Evolutionary conservation across 1,140 invertebrate genomes (phyloP).

Genomic region (Heterodera carotae): DNA sequence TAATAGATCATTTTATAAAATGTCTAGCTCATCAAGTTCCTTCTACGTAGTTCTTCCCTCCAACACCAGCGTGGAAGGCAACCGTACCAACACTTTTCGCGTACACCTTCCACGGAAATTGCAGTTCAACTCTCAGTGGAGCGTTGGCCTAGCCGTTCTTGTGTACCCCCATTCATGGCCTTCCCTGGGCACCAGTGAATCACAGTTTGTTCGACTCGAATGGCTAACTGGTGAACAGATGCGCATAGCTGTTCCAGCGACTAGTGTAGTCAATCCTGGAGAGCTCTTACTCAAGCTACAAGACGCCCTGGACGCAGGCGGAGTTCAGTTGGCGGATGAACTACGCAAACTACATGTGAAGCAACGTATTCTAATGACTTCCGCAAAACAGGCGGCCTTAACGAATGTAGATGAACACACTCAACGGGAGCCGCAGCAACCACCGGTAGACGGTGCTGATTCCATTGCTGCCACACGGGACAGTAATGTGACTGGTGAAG

Average conservation of each 20-base stretch:
- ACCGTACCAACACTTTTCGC: not conserved
- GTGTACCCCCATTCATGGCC: not conserved
- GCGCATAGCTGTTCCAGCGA: not conserved
- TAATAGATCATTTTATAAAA: not conserved
- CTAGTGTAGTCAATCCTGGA: conserved; percentile 4
- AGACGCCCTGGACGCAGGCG: not conserved
- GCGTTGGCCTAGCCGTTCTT: not conserved
- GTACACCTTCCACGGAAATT: not conserved
- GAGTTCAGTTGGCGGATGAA: not conserved
- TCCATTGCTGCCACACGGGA: too few species aligned
- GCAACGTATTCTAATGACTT: too few species aligned
- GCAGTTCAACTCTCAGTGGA: conserved; percentile 1
- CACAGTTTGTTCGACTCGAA: not conserved
- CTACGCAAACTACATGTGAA: not conserved
- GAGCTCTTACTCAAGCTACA: too few species aligned
- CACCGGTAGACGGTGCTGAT: too few species aligned
- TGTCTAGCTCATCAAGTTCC: not conserved
- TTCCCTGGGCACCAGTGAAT: conserved; percentile 1
- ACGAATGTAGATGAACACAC: not conserved
- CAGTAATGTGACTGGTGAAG: too few species aligned
- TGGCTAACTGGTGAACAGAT: not conserved
- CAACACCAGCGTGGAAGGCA: not conserved
- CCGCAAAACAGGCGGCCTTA: not conserved
- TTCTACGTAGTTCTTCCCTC: not conserved
- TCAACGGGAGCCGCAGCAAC: too few species aligned